Conservation (phyloP, 2,888 invertebrate genomes). For the Ormyrus rosae region DNA sequence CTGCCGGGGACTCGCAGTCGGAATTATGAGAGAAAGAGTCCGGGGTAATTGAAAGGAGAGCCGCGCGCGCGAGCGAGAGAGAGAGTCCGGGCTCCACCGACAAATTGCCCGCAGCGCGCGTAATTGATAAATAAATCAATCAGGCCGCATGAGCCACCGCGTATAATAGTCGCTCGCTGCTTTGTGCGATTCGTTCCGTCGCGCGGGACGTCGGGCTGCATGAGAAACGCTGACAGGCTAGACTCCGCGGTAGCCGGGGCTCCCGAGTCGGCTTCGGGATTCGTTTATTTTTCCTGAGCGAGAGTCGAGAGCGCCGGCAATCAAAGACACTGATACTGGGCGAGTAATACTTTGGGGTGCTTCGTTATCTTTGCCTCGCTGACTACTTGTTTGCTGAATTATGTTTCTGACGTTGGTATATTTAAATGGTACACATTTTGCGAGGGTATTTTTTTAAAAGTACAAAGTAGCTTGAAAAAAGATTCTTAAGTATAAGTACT, state of each 20-base stretch:
- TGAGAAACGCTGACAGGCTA: conserved; percentile 5
- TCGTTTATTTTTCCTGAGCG: no score
- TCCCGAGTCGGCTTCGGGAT: no score
- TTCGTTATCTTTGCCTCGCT: no score
- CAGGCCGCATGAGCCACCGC: conserved; percentile 32
- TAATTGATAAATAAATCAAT: conserved; percentile 66
- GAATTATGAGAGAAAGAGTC: conserved; percentile 63
- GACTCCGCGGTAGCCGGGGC: no score
- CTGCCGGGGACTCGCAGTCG: neutral
- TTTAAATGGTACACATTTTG: no score
- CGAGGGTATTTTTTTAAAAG: no score
- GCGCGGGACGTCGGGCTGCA: neutral
- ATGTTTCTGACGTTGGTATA: neutral
- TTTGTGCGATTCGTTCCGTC: neutral
- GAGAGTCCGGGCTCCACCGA: conserved; percentile 62
- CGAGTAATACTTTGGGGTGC: no score
- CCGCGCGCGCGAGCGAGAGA: neutral
- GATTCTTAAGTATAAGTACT: no score
- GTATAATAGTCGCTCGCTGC: neutral
- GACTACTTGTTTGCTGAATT: no score
- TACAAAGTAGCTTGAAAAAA: no score
- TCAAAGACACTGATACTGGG: no score
- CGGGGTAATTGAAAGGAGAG: conserved; percentile 75
- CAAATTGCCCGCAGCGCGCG: conserved; percentile 63
- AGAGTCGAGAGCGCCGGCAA: no score